Evolutionary conservation across 2,888 invertebrate species (phyloP), one percentile per base, ranked within the genome.

Genomic region (Acanthacorydalis orientalis): DNA sequence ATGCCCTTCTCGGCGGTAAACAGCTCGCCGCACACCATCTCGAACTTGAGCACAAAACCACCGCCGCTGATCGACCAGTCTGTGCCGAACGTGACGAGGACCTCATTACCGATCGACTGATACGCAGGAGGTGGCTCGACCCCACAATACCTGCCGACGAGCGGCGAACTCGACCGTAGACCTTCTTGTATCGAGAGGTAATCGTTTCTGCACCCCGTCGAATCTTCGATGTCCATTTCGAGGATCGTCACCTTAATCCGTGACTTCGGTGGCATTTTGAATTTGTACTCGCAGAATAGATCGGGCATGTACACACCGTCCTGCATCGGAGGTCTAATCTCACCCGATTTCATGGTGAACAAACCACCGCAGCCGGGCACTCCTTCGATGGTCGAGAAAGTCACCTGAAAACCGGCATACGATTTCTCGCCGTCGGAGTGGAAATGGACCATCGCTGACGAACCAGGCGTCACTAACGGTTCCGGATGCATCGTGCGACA

Each of bases 341-440:
- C 71, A 1, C 84, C 90, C 49, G 61, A 64, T 6, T 72, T 68
- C 4, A 64, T 57, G 0, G 86, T 86, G 52, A 73, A 79, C 33
- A 75, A 64, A 0, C 89, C 90, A 2, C 90, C 90, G 60, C 91
- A 91, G 1, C 88, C 89, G 0, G 87, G 87, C 45, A 80, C 61
- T 3, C 83, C 79, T 62, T 80, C 78, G 10, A 79, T 68, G 4
- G 77, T 70, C 0, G 79, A 70, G 60, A 80, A 93, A 23, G 83
- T 75, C 51, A 93, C 75, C 64, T 89, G 87, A 59, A 93, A 95
- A n/a, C 93, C 92, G 16, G 70, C 66, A 57, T 87, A 88, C 39
- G 69, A 69, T 10, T 69, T 65, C 32, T 68, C 67, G 7, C 60
- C 63, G 59, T 93, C 90, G 0, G 91, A 85, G 63, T 91, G 90